These are phyloP conservation scores for Allacma fusca DNA, from an alignment of 2,888 invertebrate genomes.

Conservation along the genomic window DNA sequence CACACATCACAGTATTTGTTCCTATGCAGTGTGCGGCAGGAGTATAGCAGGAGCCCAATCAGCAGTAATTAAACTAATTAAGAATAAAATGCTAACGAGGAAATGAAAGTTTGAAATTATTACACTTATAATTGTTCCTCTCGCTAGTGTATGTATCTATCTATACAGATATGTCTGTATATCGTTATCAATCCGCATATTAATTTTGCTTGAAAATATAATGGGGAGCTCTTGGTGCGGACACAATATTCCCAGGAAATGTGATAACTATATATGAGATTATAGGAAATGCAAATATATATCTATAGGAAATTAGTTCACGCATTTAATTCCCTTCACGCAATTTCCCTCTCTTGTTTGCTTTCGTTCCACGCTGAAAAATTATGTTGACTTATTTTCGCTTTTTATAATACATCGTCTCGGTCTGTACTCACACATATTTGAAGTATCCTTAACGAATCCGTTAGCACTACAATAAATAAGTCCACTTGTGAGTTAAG, in stretches of 20 bases:
- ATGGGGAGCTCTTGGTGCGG: not conserved
- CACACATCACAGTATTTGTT: not conserved
- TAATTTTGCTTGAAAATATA: no score
- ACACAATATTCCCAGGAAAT: not conserved
- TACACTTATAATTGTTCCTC: not conserved
- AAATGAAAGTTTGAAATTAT: conserved; percentile 1
- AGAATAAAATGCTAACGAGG: conserved; percentile 10
- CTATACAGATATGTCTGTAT: not conserved
- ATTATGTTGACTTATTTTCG: not conserved
- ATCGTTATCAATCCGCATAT: not conserved
- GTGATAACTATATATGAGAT: not conserved
- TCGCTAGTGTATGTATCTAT: no score
- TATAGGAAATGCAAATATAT: conserved; percentile 22
- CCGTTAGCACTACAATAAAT: no score
- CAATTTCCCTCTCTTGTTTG: not conserved
- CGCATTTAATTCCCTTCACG: conserved; percentile 3
- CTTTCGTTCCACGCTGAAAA: not conserved
- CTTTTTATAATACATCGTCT: not conserved
- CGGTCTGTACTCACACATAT: not conserved
- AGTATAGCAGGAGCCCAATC: not conserved
- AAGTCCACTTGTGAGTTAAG: no score
- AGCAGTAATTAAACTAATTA: not conserved
- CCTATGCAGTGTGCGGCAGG: not conserved
- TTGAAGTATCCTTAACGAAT: no score
- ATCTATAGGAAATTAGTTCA: not conserved